Evolutionary conservation across 2,888 invertebrate genomes (phyloP).

Genomic region (Rhagium mordax): DNA sequence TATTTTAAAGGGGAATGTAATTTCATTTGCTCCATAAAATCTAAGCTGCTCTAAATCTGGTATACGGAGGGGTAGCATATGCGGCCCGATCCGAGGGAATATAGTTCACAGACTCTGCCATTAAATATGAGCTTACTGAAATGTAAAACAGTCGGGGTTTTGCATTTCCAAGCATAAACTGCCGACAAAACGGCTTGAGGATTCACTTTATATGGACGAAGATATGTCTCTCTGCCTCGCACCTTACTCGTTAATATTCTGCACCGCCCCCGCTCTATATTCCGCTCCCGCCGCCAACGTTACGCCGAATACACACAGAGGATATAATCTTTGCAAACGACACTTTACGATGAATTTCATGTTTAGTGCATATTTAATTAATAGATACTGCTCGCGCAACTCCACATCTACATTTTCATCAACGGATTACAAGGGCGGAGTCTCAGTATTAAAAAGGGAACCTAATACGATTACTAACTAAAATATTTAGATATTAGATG

Average conservation of each 20-base stretch:
- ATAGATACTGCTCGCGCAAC: slow-evolving; percentile 56
- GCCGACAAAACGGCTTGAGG: slow-evolving; percentile 70
- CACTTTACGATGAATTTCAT: slow-evolving; percentile 67
- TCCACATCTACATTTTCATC: slow-evolving; percentile 55
- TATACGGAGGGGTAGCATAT: slow-evolving; percentile 68
- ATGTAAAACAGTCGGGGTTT: slow-evolving; percentile 72
- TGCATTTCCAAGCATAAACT: slow-evolving; percentile 71
- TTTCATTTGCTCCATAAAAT: slow-evolving; percentile 73
- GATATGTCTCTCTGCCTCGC: slow-evolving; percentile 60
- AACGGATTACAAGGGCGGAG: slow-evolving; percentile 39
- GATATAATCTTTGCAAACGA: slow-evolving; percentile 65
- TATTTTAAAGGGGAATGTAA: slow-evolving; percentile 72
- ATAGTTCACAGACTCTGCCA: slow-evolving; percentile 70
- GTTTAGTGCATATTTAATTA: slow-evolving; percentile 69
- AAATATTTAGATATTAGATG: too few species aligned
- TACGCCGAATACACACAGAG: slow-evolving; percentile 52
- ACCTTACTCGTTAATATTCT: slow-evolving; percentile 65
- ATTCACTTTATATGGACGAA: slow-evolving; percentile 69
- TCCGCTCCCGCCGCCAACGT: slow-evolving; percentile 45
- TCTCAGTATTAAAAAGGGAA: not conserved
- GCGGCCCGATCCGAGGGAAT: slow-evolving; percentile 67
- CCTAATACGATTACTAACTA: not conserved
- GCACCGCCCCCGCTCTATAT: slow-evolving; percentile 54
- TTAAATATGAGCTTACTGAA: slow-evolving; percentile 72
- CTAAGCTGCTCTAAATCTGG: slow-evolving; percentile 71